Evolutionary conservation across 2,888 invertebrate species (phyloP), one percentile per base, ranked within the genome.

Genomic region (Callimorpha dominula): DNA sequence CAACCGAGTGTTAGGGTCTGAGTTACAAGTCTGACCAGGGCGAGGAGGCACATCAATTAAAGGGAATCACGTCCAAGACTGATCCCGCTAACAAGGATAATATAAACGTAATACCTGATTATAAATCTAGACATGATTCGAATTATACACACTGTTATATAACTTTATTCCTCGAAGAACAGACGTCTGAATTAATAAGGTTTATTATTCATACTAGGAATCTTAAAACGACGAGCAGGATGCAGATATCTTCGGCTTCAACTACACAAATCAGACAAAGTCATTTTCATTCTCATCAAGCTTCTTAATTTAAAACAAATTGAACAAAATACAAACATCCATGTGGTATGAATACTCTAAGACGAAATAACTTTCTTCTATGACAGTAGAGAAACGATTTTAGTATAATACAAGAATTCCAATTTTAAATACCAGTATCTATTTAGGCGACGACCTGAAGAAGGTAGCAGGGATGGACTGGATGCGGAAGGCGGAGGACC

Each of bases 31-130:
- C 65, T 68, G 67, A 71, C 72, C 71, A 79, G 78, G 73, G 74
- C 73, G 74, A 74, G 72, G 72, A 69, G 70, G 68, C 74, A 69
- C 50, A 81, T 74, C 74, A 80, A 85, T 85, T 83, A 83, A 77
- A 77, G 49, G 31, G 20, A 79, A 74, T 74, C 80, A 81, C 78
- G 82, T 81, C 52, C 65, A 73, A 66, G 71, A 71, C 69, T 73
- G 62, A 69, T 65, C 67, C 69, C 40, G 68, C 65, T 79, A 79
- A 74, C 78, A 71, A 81, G 81, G 57, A 71, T 70, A 73, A 67
- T 79, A 82, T 66, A 76, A 73, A 73, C 64, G 70, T 82, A 72
- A 72, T 74, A 73, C 63, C 65, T 62, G 76, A 81, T 78, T 74
- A 69, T 74, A 79, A 78, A 79, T 70, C 81, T 65, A 71, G 75